A percentile compares a stretch with the other conserved stretches of the same genome.
Conservation (phyloP, 2,888 invertebrate species). For the Sphecodes monilicornis region DNA sequence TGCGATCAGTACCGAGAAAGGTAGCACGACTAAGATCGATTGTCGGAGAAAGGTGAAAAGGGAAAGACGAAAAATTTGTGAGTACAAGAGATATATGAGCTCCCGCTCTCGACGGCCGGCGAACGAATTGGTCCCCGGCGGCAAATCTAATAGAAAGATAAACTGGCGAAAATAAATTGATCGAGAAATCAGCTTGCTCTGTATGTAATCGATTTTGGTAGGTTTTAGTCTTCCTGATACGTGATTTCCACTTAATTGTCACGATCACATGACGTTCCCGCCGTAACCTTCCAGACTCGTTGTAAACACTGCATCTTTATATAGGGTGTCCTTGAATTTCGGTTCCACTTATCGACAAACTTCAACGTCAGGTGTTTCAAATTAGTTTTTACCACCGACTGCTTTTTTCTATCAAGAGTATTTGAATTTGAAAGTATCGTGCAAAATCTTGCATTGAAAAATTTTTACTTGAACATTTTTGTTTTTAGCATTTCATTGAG, state of each 20-base stretch:
- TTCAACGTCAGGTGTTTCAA: neutral
- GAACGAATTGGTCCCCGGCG: constrained; percentile 50
- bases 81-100: constrained; percentile 37
- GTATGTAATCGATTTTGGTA: constrained; percentile 58
- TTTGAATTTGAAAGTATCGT: neutral
- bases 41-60: neutral
- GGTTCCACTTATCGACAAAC: neutral
- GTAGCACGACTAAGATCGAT: neutral
- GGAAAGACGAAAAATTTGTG: constrained; percentile 4
- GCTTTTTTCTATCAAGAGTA: neutral
- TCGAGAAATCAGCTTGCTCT: constrained; percentile 19
- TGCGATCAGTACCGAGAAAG: constrained; percentile 4
- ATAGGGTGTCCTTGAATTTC: constrained; percentile 54
- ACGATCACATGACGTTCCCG: constrained; percentile 62
- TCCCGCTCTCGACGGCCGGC: constrained; percentile 57
- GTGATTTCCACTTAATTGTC: constrained; percentile 23
- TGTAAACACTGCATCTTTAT: constrained; percentile 63
- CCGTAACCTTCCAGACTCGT: constrained; percentile 64
- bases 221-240: constrained; percentile 20
- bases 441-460: neutral
- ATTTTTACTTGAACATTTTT: constrained; percentile 10
- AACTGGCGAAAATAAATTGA: constrained; percentile 35
- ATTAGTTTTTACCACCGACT: neutral
- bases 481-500: constrained; percentile 33
- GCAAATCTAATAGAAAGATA: constrained; percentile 61